Evolutionary conservation across 2,888 invertebrate species (phyloP), one percentile per base, ranked within the genome.

Genomic region (Diabrotica balteata): DNA sequence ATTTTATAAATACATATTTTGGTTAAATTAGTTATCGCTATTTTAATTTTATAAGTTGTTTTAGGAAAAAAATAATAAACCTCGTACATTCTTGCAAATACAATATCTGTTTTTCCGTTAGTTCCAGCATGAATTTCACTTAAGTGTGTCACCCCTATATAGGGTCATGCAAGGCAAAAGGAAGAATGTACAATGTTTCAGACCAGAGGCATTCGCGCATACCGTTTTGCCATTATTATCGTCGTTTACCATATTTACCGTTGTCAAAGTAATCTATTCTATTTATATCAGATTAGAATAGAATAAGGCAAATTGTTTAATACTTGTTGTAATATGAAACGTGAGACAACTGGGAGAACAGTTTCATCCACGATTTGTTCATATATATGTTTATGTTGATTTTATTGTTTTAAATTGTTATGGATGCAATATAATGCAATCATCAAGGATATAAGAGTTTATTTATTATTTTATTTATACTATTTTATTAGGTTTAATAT

Each of bases 171-270:
- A n/a, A 54, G 43, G 42, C n/a, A 7, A 4, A 43, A 54, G 54
- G 54, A 54, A 54, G 54, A 43, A 54, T n/a, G 32, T 5, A 54
- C 43, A 43, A 32, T 53, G 9, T 22, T 53, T 53, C 43, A 10
- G 53, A 11, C n/a, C 42, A 11, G 54, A 54, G 43, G 44, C 54
- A 54, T 42, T 54, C 43, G 52, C 52, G 54, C 54, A 44, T 11
- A 63, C 57, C 43, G 51, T 58, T 63, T 11, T 51, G 51, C 58
- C 45, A 61, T 59, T 53, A 62, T 66, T 66, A 62, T 54, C 53
- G 58, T 50, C 62, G 65, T 68, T 68, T 59, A 66, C 51, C 53
- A 61, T 65, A 53, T 65, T 68, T 59, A 63, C 68, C 68, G 65
- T 66, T 68, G 68, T 68, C 59, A 62, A 47, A 62, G 57, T 50